These are phyloP conservation scores for Lydus trimaculatus DNA, from an alignment of 2,888 invertebrate species.

Conservation along the genomic window DNA sequence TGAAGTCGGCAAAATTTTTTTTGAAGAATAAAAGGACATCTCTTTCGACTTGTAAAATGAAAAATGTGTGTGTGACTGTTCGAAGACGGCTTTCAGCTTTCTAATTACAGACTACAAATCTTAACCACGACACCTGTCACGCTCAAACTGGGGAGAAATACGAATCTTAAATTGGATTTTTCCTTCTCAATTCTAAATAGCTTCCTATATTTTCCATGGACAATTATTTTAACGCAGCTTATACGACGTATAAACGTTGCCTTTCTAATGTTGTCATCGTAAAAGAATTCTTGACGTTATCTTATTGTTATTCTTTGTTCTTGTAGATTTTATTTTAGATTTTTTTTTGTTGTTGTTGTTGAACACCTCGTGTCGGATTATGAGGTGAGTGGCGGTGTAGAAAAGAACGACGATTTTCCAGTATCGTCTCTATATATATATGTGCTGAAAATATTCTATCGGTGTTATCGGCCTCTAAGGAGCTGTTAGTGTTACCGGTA, in stretches of 20 bases:
- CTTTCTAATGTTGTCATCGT: background rate
- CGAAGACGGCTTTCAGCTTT: conserved; percentile 56
- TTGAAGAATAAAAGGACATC: conserved; percentile 18
- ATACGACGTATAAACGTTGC: background rate
- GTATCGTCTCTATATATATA: background rate
- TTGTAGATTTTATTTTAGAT: background rate
- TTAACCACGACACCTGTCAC: conserved; percentile 58
- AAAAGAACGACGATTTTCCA: conserved; percentile 35
- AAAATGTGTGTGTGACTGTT: conserved; percentile 54
- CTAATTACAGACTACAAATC: conserved; percentile 61
- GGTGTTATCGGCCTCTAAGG: conserved; percentile 55
- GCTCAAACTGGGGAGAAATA: conserved; percentile 49
- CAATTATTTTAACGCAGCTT: conserved; percentile 28
- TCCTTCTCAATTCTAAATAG: conserved; percentile 43
- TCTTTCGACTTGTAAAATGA: conserved; percentile 40
- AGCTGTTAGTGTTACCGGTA: conserved; percentile 49
- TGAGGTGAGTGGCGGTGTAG: conserved; percentile 22
- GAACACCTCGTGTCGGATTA: conserved; percentile 27
- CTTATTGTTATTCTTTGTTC: background rate
- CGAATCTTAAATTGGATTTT: conserved; percentile 58
- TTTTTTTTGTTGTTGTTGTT: no score
- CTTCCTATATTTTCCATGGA: conserved; percentile 26
- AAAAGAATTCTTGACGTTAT: background rate
- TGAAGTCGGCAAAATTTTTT: background rate
- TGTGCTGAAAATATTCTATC: conserved; percentile 53